phyloP scores from a whole-genome alignment of 2,888 invertebrate species.

The Proisotoma minuta region DNA sequence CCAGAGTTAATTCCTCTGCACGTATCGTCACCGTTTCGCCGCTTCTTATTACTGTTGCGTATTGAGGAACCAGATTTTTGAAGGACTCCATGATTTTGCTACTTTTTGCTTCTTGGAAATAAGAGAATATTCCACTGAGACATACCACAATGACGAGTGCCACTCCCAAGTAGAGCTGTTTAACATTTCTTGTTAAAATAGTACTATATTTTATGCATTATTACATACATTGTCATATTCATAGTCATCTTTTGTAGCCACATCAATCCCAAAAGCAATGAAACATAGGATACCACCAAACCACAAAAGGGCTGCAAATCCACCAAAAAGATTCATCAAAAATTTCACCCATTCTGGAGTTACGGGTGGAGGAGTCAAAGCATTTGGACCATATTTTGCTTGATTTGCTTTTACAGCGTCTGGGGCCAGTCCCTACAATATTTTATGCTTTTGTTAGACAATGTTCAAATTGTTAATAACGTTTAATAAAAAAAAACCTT shows the following conservation, averaged over 20 bases:
- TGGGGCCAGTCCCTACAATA: slow-evolving; percentile 48
- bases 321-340: slow-evolving; percentile 64
- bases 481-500: slow-evolving; percentile 65
- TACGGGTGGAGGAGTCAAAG: slow-evolving; percentile 67
- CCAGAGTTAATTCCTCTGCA: slow-evolving; percentile 54
- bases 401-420: slow-evolving; percentile 54
- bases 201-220: background rate
- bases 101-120: slow-evolving; percentile 51
- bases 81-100: slow-evolving; percentile 47
- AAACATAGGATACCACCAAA: slow-evolving; percentile 69
- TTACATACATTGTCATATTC: slow-evolving; percentile 1
- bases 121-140: slow-evolving; percentile 58
- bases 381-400: slow-evolving; percentile 63
- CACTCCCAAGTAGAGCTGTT: slow-evolving; percentile 32
- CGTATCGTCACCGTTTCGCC: slow-evolving; percentile 49
- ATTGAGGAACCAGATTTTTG: slow-evolving; percentile 49
- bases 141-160: slow-evolving; percentile 38
- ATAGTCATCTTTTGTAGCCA: slow-evolving; percentile 17
- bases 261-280: slow-evolving; percentile 58
- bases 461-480: too few relatives aligned
- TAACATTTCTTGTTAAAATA: background rate
- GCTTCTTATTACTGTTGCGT: slow-evolving; percentile 50
- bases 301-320: slow-evolving; percentile 77
- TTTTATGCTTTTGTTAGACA: background rate
- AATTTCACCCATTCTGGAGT: slow-evolving; percentile 68